Evolutionary conservation across 2,113 vertebrate species (phyloP).

Genomic region (Odontophorus gujanensis): DNA sequence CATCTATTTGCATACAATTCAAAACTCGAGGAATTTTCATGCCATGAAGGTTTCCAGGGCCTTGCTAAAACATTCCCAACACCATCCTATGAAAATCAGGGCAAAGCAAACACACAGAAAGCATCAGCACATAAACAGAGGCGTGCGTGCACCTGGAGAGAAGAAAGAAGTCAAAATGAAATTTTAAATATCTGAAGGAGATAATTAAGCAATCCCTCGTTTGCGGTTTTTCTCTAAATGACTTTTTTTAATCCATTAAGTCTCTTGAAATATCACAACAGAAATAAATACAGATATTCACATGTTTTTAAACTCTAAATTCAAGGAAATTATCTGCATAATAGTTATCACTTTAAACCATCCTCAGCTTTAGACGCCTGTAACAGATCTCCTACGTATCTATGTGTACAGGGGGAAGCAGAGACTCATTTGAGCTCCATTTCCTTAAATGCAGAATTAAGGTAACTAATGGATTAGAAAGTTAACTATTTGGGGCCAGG

Average conservation of each 20-base stretch:
- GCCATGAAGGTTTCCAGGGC: neutral
- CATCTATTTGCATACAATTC: neutral
- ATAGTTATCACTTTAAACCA: conserved; percentile 1
- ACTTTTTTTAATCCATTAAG: neutral
- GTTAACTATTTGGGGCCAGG: neutral
- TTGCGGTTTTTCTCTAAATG: neutral
- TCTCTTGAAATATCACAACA: neutral
- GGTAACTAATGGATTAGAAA: neutral
- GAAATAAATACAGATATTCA: conserved; percentile 7
- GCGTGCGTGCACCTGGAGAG: neutral
- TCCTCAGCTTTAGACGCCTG: neutral
- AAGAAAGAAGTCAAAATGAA: neutral
- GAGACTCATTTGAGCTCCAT: neutral
- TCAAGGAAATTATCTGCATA: neutral
- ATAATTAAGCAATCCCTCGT: conserved; percentile 5
- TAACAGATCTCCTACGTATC: neutral
- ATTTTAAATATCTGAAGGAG: neutral
- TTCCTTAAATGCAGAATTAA: conserved; percentile 21
- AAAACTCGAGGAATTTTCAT: neutral
- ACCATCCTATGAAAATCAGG: neutral
- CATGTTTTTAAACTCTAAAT: neutral
- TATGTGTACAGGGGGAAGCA: neutral
- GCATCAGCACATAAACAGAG: neutral
- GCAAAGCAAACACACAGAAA: neutral
- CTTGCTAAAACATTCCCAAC: neutral